Percentiles rank a stretch among this genome's conserved stretches.
Conservation (phyloP, 2,888 invertebrate genomes). For the Plebejus argus region DNA sequence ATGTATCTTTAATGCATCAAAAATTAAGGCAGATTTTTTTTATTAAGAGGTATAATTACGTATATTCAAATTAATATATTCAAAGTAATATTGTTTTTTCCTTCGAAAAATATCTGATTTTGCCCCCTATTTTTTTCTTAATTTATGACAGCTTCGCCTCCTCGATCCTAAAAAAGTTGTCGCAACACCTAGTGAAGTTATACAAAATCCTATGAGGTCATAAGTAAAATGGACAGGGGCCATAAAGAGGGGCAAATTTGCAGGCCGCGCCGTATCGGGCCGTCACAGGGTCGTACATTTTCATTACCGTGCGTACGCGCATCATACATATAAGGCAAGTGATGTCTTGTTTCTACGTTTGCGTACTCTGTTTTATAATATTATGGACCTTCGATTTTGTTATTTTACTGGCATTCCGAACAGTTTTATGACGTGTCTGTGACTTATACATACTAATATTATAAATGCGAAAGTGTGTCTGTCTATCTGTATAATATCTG, state of each 20-base stretch:
- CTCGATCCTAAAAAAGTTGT: background rate
- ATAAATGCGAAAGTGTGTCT: too few species aligned
- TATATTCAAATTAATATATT: too few species aligned
- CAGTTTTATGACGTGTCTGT: too few species aligned
- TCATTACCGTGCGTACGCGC: slow-evolving; percentile 62
- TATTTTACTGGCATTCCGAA: too few species aligned
- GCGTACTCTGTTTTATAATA: slow-evolving; percentile 33
- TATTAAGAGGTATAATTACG: too few species aligned
- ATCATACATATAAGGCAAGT: slow-evolving; percentile 54
- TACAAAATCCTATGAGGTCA: background rate
- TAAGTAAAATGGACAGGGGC: slow-evolving; percentile 10
- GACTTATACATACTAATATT: too few species aligned
- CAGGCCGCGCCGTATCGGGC: slow-evolving; percentile 67
- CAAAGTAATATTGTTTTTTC: too few species aligned
- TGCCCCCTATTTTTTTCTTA: background rate
- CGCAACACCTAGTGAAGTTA: background rate
- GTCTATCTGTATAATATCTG: too few species aligned
- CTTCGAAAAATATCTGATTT: background rate
- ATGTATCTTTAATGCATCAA: too few species aligned
- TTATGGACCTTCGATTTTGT: background rate
- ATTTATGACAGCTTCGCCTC: background rate
- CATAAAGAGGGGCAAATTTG: slow-evolving; percentile 56
- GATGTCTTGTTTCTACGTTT: slow-evolving; percentile 40
- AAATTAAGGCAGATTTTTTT: too few species aligned
- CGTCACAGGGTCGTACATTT: slow-evolving; percentile 77